These are phyloP conservation scores for Pontoporia blainvillei DNA, from an alignment of 2,113 vertebrate species.

Conservation along the genomic window DNA sequence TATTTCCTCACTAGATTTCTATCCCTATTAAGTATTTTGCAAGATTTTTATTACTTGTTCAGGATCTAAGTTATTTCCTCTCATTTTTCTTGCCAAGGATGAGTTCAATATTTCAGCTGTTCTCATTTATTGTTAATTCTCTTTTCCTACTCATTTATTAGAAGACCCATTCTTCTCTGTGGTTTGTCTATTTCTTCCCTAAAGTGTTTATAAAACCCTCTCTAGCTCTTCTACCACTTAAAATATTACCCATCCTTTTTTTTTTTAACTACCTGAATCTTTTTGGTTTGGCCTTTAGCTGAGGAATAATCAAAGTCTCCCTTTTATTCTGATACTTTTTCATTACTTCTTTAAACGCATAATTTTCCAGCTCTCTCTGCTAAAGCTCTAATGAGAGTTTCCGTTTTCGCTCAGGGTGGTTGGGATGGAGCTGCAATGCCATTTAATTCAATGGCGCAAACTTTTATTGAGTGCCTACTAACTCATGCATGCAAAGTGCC, in stretches of 20 bases:
- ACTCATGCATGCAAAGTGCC: too few species aligned
- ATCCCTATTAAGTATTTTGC: conserved; percentile 44
- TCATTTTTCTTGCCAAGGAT: conserved; percentile 57
- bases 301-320: conserved; percentile 42
- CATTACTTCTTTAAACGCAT: not conserved
- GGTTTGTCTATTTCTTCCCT: conserved; percentile 13
- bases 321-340: conserved; percentile 25
- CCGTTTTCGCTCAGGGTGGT: not conserved
- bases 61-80: conserved; percentile 58
- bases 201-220: conserved; percentile 54
- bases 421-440: not conserved
- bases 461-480: not conserved
- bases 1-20: conserved; percentile 16
- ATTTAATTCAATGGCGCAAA: not conserved
- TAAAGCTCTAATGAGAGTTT: not conserved
- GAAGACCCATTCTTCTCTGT: conserved; percentile 28
- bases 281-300: conserved; percentile 39
- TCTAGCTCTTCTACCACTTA: conserved; percentile 28
- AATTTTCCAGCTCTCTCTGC: not conserved
- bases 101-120: conserved; percentile 43
- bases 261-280: conserved; percentile 28
- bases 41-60: conserved; percentile 56
- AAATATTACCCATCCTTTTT: conserved; percentile 30
- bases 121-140: conserved; percentile 64
- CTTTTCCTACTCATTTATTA: conserved; percentile 33